Base-by-base conservation (phyloP, 2,113 vertebrate genomes). In the Embiotoca jacksoni region DNA sequence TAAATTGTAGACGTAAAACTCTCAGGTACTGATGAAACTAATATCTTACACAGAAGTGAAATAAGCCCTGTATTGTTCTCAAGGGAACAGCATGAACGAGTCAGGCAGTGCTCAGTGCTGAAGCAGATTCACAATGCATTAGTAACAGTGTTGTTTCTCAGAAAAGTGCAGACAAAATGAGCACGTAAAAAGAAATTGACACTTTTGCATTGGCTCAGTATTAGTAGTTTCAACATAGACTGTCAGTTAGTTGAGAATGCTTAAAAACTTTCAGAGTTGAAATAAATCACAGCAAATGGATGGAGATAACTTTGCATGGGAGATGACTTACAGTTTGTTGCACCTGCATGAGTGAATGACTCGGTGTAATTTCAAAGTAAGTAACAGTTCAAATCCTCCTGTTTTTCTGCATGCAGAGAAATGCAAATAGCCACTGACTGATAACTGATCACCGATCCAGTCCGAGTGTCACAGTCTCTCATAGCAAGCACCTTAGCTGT, bases 141-240 rank as follows among this genome's bases (percentile, higher is more conserved):
- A 79, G 46, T 55, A 63, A 81, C 63, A 72, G 65, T 78, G 67
- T 35, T 62, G 52, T 59, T 80, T 84, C 37, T 59, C 74, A 81
- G 23, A 81, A 53, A 62, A 54, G 9, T 78, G 46, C 35, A 59
- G 36, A 52, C 0, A 14, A 73, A 78, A 73, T 35, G 39, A n/a
- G 39, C 32, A 67, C 56, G 23, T 30, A n/a, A 60, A 61, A 54
- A 14, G 1, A 60, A 73, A 63, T 39, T 46, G 33, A 78, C 46
- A 64, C 32, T 61, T 83, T 56, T 83, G 68, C 72, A 75, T 41
- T 88, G 77, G 81, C 85, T 82, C 80, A 87, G 80, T 82, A 41
- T 76, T 44, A 75, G 8, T 76, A 65, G 39, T 72, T 72, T 78
- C 3, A 77, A 32, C 52, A 54, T 71, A 52, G 65, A n/a, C 15